Base-by-base conservation (phyloP, 2,797 vertebrate species). In the Syngnathus rostellatus region DNA sequence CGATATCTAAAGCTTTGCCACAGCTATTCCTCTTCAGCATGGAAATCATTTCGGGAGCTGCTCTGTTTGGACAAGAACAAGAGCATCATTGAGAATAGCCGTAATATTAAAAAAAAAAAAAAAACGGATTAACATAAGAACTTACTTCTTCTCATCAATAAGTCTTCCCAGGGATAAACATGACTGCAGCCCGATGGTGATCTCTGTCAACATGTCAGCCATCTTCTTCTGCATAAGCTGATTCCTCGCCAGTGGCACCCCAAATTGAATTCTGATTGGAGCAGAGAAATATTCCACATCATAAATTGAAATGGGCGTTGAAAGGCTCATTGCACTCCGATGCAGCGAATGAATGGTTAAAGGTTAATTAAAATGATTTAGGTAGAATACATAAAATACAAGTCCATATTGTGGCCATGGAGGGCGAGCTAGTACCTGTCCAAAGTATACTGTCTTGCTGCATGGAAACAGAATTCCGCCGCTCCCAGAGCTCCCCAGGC, bases 141-240 rank as follows among this genome's bases (percentile, higher is more conserved):
- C 77, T 72, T 85, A 95, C 95, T 81, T 93, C 67, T 94, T 92
- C 66, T 90, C 80, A 0, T 97, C 94, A 64, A 94, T 94, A 25
- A 97, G 90, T 65, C 93, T 88, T 1, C 95, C 95, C 0, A 96
- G 91, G 67, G 88, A 93, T 69, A 96, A 81, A 76, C 94, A 96
- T 62, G 93, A 89, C 14, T 96, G 94, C 1, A 97, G 90, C 3
- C 94, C 94, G 31, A 95, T 74, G 0, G 92, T 76, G 73, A 96
- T 95, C 83, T 97, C 95, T 0, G 94, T 97, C 82, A 95, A 75
- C 95, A 97, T 97, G 85, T 96, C 95, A 0, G 95, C 95, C 91
- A 97, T 86, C 76, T 97, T 97, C 87, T 93, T 95, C 89, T 97
- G 95, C 81, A 96, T 89, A 71, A 97, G 90, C 81, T 97, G 95